phyloP scores from a whole-genome alignment of 2,797 vertebrate species.

The Xerus rutilus region DNA sequence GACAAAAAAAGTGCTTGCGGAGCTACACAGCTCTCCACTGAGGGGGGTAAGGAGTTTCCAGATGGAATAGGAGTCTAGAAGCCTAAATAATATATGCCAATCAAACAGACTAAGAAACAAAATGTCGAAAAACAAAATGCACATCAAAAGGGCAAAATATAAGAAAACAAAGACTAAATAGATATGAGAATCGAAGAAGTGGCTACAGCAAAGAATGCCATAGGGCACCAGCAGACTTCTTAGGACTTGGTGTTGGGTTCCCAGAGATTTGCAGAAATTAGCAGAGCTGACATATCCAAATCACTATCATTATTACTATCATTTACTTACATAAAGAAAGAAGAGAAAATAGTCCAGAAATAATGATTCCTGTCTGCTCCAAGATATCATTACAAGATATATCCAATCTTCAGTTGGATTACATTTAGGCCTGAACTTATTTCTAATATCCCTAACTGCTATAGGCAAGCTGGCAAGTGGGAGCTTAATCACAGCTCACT shows the following conservation, averaged over 20 bases:
- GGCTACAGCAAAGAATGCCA: background rate
- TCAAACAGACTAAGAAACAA: background rate
- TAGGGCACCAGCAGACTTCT: background rate
- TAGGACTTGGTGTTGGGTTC: background rate
- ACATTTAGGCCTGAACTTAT: background rate
- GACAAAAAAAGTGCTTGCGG: background rate
- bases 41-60: background rate
- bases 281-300: background rate
- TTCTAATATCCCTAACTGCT: background rate
- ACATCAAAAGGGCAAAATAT: background rate
- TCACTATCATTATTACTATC: background rate
- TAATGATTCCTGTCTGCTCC: background rate
- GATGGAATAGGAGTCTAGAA: background rate
- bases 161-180: background rate
- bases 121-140: background rate
- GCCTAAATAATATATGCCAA: background rate
- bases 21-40: background rate
- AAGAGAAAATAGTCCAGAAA: conserved; percentile 1
- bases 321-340: no score
- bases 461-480: background rate
- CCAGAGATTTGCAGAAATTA: background rate
- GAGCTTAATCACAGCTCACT: background rate
- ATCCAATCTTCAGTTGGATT: background rate
- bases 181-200: background rate
- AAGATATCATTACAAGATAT: conserved; percentile 26